Evolutionary conservation across 2,797 vertebrate species (phyloP).

Genomic region (Cuculus canorus): DNA sequence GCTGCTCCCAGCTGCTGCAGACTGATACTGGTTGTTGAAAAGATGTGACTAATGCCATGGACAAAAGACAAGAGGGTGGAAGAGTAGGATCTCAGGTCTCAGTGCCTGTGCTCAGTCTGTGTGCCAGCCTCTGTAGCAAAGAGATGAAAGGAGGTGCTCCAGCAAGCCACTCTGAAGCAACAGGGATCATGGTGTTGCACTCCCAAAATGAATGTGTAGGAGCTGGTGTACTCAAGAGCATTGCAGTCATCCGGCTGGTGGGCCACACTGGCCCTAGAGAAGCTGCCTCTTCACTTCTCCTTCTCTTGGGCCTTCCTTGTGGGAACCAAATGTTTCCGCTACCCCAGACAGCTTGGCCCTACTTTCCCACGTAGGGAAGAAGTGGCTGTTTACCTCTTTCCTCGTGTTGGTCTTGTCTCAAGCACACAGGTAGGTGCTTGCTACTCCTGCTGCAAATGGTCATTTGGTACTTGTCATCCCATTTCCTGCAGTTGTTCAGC

Average conservation of each 20-base stretch:
- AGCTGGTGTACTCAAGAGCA: background rate
- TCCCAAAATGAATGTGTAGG: background rate
- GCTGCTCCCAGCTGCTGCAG: background rate
- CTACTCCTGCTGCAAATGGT: background rate
- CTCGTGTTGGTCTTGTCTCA: background rate
- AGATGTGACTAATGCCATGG: background rate
- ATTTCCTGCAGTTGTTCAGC: background rate
- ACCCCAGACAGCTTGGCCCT: background rate
- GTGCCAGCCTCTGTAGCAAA: background rate
- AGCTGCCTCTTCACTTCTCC: background rate
- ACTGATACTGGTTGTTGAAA: background rate
- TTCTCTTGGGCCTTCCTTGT: background rate
- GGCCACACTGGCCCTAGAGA: background rate
- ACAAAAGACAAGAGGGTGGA: background rate
- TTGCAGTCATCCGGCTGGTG: fast-evolving
- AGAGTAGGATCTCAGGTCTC: background rate
- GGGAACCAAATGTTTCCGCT: background rate
- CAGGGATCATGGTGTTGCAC: background rate
- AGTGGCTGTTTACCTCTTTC: background rate
- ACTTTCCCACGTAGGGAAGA: background rate
- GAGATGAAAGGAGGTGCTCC: background rate
- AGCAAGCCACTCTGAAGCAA: background rate
- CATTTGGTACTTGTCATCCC: background rate
- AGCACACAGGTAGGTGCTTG: background rate
- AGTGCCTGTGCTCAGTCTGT: fast-evolving